Conservation (phyloP, 2,888 invertebrate genomes). For the Thymelicus sylvestris region DNA sequence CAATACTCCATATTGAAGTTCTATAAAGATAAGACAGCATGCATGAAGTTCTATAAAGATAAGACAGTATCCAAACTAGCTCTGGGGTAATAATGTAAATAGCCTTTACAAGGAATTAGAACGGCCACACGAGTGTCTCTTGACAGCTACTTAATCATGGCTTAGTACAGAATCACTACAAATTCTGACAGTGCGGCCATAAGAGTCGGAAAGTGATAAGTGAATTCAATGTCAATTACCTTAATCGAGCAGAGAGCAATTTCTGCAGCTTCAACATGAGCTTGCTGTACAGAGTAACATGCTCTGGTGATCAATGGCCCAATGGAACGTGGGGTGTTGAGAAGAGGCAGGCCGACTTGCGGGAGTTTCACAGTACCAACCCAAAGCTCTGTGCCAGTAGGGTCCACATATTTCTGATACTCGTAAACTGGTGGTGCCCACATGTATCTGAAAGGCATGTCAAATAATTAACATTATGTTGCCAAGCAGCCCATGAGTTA, state of each 20-base stretch:
- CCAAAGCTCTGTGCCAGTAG: conserved; percentile 60
- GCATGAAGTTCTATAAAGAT: too few relatives aligned
- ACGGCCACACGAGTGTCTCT: too few relatives aligned
- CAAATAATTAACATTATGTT: too few relatives aligned
- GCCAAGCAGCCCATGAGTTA: background rate
- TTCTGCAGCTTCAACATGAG: conserved; percentile 69
- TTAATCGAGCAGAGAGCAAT: conserved; percentile 64
- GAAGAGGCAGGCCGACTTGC: conserved; percentile 62
- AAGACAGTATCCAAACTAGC: too few relatives aligned
- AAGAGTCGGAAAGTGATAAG: too few relatives aligned
- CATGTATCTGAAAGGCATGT: conserved; percentile 58
- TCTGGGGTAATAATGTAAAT: too few relatives aligned
- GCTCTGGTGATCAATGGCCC: conserved; percentile 63
- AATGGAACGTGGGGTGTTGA: conserved; percentile 53
- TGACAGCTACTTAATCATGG: too few relatives aligned
- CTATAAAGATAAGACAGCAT: too few relatives aligned
- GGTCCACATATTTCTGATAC: conserved; percentile 63
- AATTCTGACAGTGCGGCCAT: too few relatives aligned
- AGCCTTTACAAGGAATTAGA: too few relatives aligned
- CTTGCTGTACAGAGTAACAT: conserved; percentile 62
- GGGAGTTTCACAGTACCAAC: conserved; percentile 66
- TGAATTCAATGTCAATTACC: conserved; percentile 48
- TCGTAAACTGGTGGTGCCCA: conserved; percentile 69
- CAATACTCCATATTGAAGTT: too few relatives aligned
- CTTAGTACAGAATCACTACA: too few relatives aligned